Evolutionary conservation across 2,888 invertebrate genomes (phyloP), one percentile per base, ranked within the genome.

Genomic region (Aproaerema taeniolella): DNA sequence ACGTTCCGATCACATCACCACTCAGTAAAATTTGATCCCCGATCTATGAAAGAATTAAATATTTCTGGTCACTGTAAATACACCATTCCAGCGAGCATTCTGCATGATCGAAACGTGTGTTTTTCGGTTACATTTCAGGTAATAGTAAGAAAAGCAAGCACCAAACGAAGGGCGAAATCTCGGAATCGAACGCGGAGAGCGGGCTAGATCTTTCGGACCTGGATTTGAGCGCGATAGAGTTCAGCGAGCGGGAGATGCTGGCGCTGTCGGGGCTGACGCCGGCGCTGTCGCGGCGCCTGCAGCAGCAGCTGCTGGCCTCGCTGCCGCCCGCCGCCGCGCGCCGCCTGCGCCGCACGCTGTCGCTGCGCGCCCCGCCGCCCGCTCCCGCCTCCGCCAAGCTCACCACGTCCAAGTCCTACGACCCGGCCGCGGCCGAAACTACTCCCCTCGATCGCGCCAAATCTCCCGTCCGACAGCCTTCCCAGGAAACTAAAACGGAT

Each of bases 161-260:
- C 47, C 71, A 66, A 59, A 53, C 67, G 60, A 64, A 57, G 53
- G 49, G 47, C 45, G 52, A 52, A 48, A 57, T 47, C 50, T 47
- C 55, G 46, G 63, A 61, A 52, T 44, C 53, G 44, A 61, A 55
- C 53, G 66, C 59, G 45, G 72, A 69, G 44, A 63, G 56, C 61
- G 78, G 64, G 55, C 65, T 89, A 47, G 90, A 90, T 61, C 73
- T 89, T 61, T 88, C 89, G 34, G 90, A 90, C 70, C 83, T 92
- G 67, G 91, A 92, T 76, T 76, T 92, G 57, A 90, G 91, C 61
- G 88, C 91, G 55, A 86, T 92, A 57, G 89, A 90, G 70, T 79
- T 92, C 45, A 90, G 91, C 52, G 91, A 92, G 72, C 89, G 90
- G 62, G 92, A 92, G 83, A 82, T 91, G 60, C 89, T 90, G 63